Percentiles rank a stretch among this genome's conserved stretches.
phyloP scores from a whole-genome alignment of 2,797 vertebrate species.

The Todus mexicanus region DNA sequence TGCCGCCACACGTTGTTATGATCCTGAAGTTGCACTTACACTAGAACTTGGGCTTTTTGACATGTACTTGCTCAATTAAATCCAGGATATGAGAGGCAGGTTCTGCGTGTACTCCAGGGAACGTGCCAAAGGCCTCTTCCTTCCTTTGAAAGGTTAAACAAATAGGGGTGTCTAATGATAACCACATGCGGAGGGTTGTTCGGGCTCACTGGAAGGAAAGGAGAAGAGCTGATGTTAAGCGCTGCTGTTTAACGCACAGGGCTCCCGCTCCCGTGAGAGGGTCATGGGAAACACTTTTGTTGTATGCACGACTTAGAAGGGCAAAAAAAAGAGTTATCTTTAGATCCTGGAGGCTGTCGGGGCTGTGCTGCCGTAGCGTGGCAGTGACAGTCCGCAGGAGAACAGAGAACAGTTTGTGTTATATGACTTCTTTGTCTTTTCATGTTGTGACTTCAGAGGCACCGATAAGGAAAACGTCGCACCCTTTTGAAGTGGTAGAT shows the following conservation, averaged over 20 bases:
- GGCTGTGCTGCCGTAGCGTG: background rate
- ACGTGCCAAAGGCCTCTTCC: conserved; percentile 39
- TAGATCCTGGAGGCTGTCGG: background rate
- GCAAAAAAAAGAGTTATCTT: background rate
- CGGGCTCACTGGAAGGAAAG: background rate
- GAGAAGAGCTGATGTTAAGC: background rate
- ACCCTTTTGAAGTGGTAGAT: conserved; percentile 38
- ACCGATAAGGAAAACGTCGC: background rate
- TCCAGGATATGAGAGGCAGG: conserved; percentile 32
- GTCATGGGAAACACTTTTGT: background rate
- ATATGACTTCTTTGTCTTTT: conserved; percentile 6
- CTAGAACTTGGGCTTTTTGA: background rate
- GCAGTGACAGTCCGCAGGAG: background rate
- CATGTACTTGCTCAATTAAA: background rate
- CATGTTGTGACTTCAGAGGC: background rate
- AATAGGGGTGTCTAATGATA: background rate
- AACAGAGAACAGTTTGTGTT: background rate
- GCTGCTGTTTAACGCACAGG: background rate
- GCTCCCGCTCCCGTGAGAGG: background rate
- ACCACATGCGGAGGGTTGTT: conserved; percentile 1
- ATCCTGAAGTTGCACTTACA: background rate
- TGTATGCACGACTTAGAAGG: background rate
- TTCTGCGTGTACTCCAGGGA: background rate
- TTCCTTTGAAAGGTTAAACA: conserved; percentile 58
- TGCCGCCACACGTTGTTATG: background rate